Evolutionary conservation across 2,888 invertebrate species (phyloP).

Genomic region (Aphodius sticticus): DNA sequence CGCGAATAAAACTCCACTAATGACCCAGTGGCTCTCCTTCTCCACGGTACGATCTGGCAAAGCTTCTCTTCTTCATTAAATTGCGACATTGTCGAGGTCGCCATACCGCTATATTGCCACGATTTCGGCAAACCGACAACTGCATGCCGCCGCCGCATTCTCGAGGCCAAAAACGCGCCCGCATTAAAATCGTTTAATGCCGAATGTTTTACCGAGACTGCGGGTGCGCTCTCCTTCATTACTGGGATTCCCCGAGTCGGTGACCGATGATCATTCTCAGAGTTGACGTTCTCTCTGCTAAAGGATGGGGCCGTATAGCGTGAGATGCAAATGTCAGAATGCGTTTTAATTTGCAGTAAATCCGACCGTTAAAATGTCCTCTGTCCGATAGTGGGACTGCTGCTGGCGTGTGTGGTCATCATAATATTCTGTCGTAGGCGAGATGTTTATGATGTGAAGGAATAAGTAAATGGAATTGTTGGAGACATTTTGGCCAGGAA

Average conservation of each 20-base stretch:
- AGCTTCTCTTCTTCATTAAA: background rate
- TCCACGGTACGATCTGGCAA: background rate
- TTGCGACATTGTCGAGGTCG: too few species aligned
- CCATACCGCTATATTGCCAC: too few species aligned
- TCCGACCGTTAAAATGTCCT: background rate
- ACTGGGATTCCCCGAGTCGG: background rate
- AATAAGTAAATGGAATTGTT: background rate
- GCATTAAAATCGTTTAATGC: too few species aligned
- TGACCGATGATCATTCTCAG: background rate
- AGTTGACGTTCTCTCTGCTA: background rate
- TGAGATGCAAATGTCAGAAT: background rate
- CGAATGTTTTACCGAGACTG: background rate
- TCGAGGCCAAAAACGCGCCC: too few species aligned
- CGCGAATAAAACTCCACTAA: slow-evolving; percentile 25
- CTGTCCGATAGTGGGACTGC: background rate
- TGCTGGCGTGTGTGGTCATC: background rate
- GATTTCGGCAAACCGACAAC: too few species aligned
- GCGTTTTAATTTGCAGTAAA: slow-evolving; percentile 4
- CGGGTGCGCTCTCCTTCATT: background rate
- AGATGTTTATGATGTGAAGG: background rate
- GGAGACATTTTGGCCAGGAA: background rate
- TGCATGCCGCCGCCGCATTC: too few species aligned
- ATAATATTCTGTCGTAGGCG: background rate
- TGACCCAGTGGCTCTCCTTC: slow-evolving; percentile 28
- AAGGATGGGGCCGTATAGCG: background rate